Conservation (phyloP, 2,113 vertebrate genomes). For the Galeopterus variegatus region DNA sequence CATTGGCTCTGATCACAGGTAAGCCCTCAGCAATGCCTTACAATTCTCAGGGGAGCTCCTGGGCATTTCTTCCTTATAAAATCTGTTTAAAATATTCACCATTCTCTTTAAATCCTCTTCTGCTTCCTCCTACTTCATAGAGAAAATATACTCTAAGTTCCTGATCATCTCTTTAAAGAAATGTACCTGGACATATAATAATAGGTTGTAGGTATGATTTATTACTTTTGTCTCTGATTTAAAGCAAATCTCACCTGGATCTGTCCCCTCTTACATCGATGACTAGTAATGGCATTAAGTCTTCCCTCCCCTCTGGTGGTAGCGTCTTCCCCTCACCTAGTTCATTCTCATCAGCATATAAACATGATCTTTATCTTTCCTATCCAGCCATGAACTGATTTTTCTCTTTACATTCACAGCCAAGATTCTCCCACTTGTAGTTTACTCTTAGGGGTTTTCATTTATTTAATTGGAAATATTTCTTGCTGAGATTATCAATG, state of each 20-base stretch:
- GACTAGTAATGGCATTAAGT: not conserved
- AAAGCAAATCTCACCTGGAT: not conserved
- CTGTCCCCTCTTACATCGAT: not conserved
- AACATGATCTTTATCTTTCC: not conserved
- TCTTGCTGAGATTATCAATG: not conserved
- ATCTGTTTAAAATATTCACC: not conserved
- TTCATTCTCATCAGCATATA: not conserved
- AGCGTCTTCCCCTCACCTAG: not conserved
- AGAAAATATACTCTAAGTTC: not conserved
- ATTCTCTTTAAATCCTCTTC: not conserved
- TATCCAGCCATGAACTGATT: not conserved
- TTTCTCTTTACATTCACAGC: not conserved
- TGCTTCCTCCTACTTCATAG: not conserved
- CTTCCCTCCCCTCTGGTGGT: too few relatives aligned
- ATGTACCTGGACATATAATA: not conserved
- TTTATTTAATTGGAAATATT: constrained; percentile 3
- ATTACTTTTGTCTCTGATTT: not conserved
- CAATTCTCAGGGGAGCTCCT: not conserved
- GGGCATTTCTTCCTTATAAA: not conserved
- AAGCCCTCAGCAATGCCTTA: not conserved
- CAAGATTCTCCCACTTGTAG: not conserved
- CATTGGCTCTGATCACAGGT: not conserved
- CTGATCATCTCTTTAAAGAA: not conserved
- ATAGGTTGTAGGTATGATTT: not conserved
- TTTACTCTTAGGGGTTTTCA: not conserved